Conservation (phyloP, 2,888 invertebrate genomes). For the Apantesis nais region DNA sequence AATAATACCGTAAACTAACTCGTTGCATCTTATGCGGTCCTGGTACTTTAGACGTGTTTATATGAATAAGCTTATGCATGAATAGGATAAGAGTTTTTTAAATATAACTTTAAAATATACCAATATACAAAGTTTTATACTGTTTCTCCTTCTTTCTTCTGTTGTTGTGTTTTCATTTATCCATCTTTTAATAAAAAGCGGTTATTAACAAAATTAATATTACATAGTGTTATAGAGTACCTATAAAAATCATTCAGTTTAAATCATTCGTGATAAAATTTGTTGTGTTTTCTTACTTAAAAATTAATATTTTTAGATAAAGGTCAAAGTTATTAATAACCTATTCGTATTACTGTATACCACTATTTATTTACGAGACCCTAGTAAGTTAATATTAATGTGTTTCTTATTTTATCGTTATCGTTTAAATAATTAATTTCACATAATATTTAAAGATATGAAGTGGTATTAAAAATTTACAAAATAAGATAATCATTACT, state of each 20-base stretch:
- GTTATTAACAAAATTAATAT: too few species aligned
- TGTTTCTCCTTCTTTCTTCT: too few species aligned
- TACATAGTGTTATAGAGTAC: too few species aligned
- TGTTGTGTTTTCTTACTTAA: neutral
- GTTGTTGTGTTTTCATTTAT: too few species aligned
- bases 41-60: slow-evolving; percentile 18
- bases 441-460: neutral
- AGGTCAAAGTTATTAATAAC: neutral
- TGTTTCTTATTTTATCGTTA: neutral
- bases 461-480: neutral
- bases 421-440: neutral
- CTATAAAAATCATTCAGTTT: neutral
- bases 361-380: neutral
- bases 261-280: neutral
- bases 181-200: too few species aligned
- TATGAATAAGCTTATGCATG: slow-evolving; percentile 1
- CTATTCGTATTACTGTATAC: neutral
- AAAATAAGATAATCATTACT: neutral
- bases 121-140: too few species aligned
- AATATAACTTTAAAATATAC: neutral
- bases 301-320: neutral
- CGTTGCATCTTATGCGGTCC: slow-evolving; percentile 24
- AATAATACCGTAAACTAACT: slow-evolving; percentile 17
- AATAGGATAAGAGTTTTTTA: neutral
- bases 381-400: neutral